Evolutionary conservation across 2,113 vertebrate genomes (phyloP).

Genomic region (Paralichthys olivaceus): DNA sequence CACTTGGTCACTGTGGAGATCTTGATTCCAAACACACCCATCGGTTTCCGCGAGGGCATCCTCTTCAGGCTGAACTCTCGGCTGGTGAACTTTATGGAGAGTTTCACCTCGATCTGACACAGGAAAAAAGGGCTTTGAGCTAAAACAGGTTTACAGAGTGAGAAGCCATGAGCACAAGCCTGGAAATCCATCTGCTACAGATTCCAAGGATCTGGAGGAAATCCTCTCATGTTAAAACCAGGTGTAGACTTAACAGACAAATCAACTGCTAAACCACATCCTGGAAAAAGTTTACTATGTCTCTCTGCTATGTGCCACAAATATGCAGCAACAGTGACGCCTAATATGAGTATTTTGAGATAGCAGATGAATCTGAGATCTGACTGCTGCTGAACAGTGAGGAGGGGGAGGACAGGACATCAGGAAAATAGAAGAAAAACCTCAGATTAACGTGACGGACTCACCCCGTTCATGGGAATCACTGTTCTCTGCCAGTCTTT

Average conservation of each 20-base stretch:
- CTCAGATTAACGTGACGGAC: conserved; percentile 52
- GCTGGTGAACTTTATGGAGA: conserved; percentile 97
- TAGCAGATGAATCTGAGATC: not conserved
- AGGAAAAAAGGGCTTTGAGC: conserved; percentile 10
- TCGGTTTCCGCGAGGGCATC: conserved; percentile 92
- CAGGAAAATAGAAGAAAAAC: not conserved
- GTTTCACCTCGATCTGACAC: conserved; percentile 93
- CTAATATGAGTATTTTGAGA: not conserved
- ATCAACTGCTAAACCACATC: conserved; percentile 5
- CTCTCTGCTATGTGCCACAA: not conserved
- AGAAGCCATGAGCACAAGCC: not conserved
- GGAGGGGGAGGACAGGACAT: not conserved
- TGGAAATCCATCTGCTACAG: conserved; percentile 12
- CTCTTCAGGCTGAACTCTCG: conserved; percentile 97
- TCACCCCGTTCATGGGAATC: conserved; percentile 95
- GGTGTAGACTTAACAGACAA: conserved; percentile 16
- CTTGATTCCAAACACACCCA: conserved; percentile 96
- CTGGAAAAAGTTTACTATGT: not conserved
- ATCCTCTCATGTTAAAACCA: conserved; percentile 32
- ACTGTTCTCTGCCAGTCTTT: conserved; percentile 98
- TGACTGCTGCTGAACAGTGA: not conserved
- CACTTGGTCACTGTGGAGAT: conserved; percentile 96
- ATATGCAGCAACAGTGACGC: not conserved
- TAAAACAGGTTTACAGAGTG: conserved; percentile 14
- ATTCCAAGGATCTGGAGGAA: conserved; percentile 12